These are phyloP conservation scores for Platycheirus rosarum DNA, from an alignment of 2,888 invertebrate species.

Conservation along the genomic window DNA sequence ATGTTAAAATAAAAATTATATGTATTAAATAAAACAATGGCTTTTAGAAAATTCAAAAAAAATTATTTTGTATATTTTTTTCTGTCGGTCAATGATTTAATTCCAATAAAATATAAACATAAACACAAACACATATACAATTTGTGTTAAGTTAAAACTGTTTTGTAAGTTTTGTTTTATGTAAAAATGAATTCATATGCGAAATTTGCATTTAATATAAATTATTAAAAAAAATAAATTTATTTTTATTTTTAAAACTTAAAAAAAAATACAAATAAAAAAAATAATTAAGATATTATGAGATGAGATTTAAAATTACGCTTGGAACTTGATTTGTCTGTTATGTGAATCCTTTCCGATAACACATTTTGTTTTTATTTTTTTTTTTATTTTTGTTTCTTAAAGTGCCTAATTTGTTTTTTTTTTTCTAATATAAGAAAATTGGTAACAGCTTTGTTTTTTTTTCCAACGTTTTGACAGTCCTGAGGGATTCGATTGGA, in stretches of 20 bases:
- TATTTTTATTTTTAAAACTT: conserved; percentile 15
- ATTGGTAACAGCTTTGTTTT: conserved; percentile 28
- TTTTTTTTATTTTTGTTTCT: conserved; percentile 24
- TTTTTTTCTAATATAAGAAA: conserved; percentile 19
- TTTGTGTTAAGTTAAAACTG: conserved; percentile 22
- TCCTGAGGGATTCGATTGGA: neutral
- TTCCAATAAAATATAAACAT: no score
- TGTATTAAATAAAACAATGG: conserved; percentile 36
- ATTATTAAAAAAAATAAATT: conserved; percentile 32
- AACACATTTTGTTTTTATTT: neutral
- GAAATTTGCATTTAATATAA: conserved; percentile 54
- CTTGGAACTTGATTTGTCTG: conserved; percentile 69
- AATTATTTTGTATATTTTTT: conserved; percentile 30
- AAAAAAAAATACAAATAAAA: conserved; percentile 42
- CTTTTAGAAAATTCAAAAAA: conserved; percentile 31
- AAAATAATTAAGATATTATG: conserved; percentile 43
- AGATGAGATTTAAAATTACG: conserved; percentile 73
- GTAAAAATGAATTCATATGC: conserved; percentile 49
- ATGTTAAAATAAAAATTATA: conserved; percentile 29
- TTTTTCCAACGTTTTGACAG: conserved; percentile 7
- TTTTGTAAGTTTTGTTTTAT: conserved; percentile 53
- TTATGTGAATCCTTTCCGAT: conserved; percentile 29
- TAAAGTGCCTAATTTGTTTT: conserved; percentile 20
- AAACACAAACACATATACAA: conserved; percentile 22
- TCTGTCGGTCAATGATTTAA: conserved; percentile 37